Evolutionary conservation across 1,140 invertebrate species (phyloP), one percentile per base, ranked within the genome.

Genomic region (Drosophila asahinai): DNA sequence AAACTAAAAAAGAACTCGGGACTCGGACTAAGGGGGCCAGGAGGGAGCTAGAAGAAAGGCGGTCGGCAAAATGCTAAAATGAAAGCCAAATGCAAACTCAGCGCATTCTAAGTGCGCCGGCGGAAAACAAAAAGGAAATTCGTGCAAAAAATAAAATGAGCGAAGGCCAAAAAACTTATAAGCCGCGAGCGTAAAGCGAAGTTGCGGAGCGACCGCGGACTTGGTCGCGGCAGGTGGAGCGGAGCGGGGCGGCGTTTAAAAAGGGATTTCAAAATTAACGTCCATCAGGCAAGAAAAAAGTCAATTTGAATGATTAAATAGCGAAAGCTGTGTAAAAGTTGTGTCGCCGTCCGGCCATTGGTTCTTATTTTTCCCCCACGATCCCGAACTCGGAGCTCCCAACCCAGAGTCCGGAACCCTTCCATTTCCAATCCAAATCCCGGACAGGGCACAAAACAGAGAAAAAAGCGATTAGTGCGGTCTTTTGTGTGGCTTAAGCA

Each of bases 261-360:
- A 87, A 71, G 65, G 83, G 74, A 87, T 87, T 87, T 87, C 68
- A 81, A 87, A 87, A 87, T 87, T 89, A 87, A 87, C 80, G 84
- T 79, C 77, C 83, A 83, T 80, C 81, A 80, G 72, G 47, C 59
- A 77, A 73, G 64, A 86, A 73, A 66, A 72, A 87, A 87, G 84
- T 84, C 84, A 87, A 87, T 87, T 87, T 87, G 78, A 87, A 87
- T 87, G 81, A 87, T 87, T 87, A 87, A 87, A 87, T 87, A 87
- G 84, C 36, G 68, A 89, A 66, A 87, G 84, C 81, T 73, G 83
- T 62, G 80, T 51, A 61, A 66, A 68, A 73, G 73, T 77, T 74
- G 48, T 74, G 81, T 71, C 73, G 54, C 51, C 72, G 42, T 14
- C 17, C 49, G 15, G 19, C 48, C 48, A 67, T 38, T 60, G 38